phyloP scores from a whole-genome alignment of 2,113 vertebrate genomes.

The Plectropomus leopardus region DNA sequence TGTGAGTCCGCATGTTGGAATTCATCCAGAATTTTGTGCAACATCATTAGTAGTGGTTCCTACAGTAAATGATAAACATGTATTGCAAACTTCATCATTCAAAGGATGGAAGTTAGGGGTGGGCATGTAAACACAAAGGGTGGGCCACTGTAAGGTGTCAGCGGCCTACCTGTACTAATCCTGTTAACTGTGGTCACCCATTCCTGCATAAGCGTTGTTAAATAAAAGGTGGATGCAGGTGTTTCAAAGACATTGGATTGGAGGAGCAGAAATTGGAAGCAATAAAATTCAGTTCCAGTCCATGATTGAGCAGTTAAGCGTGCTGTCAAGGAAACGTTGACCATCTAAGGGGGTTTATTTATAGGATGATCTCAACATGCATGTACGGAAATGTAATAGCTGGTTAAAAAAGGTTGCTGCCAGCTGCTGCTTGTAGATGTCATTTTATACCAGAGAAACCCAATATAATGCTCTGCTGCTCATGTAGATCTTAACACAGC shows the following conservation, averaged over 20 bases:
- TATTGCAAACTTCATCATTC: background rate
- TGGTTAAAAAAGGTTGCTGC: background rate
- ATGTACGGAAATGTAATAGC: background rate
- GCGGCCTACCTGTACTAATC: too few species aligned
- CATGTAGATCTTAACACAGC: too few species aligned
- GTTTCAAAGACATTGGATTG: too few species aligned
- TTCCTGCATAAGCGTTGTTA: background rate
- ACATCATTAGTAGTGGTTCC: background rate
- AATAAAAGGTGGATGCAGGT: background rate
- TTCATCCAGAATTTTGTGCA: background rate
- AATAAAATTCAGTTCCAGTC: too few species aligned
- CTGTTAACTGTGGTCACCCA: background rate
- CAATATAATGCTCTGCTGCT: background rate
- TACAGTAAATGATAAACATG: background rate
- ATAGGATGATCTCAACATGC: background rate
- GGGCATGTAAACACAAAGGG: background rate
- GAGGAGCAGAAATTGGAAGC: background rate
- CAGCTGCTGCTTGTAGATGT: background rate
- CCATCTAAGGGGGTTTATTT: background rate
- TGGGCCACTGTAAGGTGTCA: background rate
- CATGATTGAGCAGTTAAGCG: too few species aligned
- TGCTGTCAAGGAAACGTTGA: too few species aligned
- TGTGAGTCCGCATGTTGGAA: too few species aligned
- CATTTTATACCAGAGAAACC: rapidly evolving
- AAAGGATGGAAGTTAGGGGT: background rate